phyloP scores from a whole-genome alignment of 2,888 invertebrate species.

The Keiferia lycopersicella region DNA sequence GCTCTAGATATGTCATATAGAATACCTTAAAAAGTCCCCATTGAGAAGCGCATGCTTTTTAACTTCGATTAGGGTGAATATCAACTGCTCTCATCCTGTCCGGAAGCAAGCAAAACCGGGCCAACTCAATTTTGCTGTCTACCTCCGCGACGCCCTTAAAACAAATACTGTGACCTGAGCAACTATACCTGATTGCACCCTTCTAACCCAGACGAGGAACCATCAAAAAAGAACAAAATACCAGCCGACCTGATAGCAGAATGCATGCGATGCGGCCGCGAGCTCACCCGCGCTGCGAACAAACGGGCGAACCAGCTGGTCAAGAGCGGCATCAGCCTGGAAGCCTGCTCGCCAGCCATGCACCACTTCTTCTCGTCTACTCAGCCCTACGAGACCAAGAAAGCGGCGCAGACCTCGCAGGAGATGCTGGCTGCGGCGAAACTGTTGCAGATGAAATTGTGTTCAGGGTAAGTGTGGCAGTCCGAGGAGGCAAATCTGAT shows the following conservation, averaged over 20 bases:
- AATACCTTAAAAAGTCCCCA: too few species aligned
- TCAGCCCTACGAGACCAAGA: conserved; percentile 56
- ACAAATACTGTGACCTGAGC: too few species aligned
- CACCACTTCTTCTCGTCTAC: conserved; percentile 65
- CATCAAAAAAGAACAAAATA: conserved; percentile 48
- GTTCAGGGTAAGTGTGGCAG: background rate
- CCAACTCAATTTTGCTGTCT: too few species aligned
- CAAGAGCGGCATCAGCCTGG: conserved; percentile 57
- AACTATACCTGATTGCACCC: background rate
- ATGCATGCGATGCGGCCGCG: conserved; percentile 62
- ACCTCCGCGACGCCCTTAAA: too few species aligned
- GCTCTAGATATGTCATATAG: too few species aligned
- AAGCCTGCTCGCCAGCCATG: conserved; percentile 59
- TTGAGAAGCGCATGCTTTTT: too few species aligned
- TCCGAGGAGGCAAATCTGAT: too few species aligned
- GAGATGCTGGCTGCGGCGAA: conserved; percentile 71
- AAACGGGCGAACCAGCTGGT: conserved; percentile 62
- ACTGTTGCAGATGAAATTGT: conserved; percentile 65
- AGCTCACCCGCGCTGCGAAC: conserved; percentile 58
- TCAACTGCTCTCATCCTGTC: too few species aligned
- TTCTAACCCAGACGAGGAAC: conserved; percentile 63
- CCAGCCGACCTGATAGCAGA: conserved; percentile 79
- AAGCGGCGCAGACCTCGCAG: conserved; percentile 61
- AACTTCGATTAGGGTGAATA: too few species aligned
- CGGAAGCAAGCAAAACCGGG: too few species aligned